Percentiles rank a stretch among this genome's conserved stretches.
Evolutionary conservation across 2,888 invertebrate species (phyloP).

Genomic region (Nomada fucata): DNA sequence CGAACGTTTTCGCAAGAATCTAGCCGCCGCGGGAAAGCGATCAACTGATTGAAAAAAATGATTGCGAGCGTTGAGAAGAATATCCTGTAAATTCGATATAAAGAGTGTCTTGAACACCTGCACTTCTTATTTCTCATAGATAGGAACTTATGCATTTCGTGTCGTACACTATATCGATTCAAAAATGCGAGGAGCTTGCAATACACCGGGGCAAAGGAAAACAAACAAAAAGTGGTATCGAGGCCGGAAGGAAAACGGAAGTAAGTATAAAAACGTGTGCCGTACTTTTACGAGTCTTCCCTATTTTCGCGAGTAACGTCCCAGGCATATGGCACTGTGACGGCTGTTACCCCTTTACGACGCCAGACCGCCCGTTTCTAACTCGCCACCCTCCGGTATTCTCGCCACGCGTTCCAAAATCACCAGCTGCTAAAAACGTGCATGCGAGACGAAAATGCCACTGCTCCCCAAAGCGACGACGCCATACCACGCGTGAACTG

Average conservation of each 20-base stretch:
- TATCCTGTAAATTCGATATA: not conserved
- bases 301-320: constrained; percentile 67
- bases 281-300: constrained; percentile 73
- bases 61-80: not conserved
- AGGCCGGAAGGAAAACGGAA: not conserved
- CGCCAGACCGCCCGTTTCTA: constrained; percentile 42
- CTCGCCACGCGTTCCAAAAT: constrained; percentile 72
- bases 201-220: no score
- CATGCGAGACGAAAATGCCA: constrained; percentile 62
- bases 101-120: not conserved
- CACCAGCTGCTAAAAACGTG: constrained; percentile 73
- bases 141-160: no score
- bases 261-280: constrained; percentile 69
- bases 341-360: constrained; percentile 71
- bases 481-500: not conserved
- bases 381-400: constrained; percentile 59
- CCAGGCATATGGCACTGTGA: constrained; percentile 74
- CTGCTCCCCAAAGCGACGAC: constrained; percentile 14
- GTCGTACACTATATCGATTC: no score
- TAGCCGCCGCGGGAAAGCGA: constrained; percentile 19
- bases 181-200: no score
- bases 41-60: not conserved
- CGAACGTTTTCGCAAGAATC: constrained; percentile 52
- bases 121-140: no score
- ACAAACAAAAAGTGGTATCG: not conserved